Evolutionary conservation across 2,113 vertebrate genomes (phyloP).

Genomic region (Zingel zingel): DNA sequence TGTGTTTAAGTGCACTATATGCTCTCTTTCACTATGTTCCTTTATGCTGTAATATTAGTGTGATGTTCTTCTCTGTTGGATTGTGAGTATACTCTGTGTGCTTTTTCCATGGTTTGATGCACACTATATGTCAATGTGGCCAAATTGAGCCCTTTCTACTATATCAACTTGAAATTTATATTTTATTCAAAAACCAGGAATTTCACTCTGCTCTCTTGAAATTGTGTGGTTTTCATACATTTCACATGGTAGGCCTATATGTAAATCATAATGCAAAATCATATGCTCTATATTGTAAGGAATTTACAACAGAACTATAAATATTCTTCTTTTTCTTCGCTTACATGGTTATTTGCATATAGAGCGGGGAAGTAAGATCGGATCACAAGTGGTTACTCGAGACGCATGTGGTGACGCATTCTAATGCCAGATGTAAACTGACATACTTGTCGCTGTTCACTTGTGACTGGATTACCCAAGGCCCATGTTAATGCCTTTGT

Average conservation of each 20-base stretch:
- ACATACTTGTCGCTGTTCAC: too few species aligned
- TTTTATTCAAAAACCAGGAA: neutral
- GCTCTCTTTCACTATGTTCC: neutral
- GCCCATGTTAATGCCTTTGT: too few species aligned
- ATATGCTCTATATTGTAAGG: neutral
- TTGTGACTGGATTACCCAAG: too few species aligned
- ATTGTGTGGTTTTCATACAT: neutral
- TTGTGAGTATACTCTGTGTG: neutral
- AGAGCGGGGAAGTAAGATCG: too few species aligned
- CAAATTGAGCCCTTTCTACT: neutral
- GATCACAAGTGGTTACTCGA: too few species aligned
- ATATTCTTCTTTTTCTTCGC: too few species aligned
- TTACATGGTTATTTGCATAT: neutral
- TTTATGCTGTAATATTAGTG: neutral
- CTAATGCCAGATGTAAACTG: too few species aligned
- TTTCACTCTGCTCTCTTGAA: neutral
- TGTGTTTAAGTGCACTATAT: slow-evolving; percentile 8
- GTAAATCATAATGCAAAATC: neutral
- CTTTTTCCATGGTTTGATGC: neutral
- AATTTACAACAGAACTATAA: neutral
- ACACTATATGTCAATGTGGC: neutral
- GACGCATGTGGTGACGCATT: too few species aligned
- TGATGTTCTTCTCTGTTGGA: neutral
- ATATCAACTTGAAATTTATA: too few species aligned
- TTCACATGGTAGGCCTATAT: neutral